Evolutionary conservation across 2,888 invertebrate genomes (phyloP), one percentile per base, ranked within the genome.

Genomic region (Nomada fabriciana): DNA sequence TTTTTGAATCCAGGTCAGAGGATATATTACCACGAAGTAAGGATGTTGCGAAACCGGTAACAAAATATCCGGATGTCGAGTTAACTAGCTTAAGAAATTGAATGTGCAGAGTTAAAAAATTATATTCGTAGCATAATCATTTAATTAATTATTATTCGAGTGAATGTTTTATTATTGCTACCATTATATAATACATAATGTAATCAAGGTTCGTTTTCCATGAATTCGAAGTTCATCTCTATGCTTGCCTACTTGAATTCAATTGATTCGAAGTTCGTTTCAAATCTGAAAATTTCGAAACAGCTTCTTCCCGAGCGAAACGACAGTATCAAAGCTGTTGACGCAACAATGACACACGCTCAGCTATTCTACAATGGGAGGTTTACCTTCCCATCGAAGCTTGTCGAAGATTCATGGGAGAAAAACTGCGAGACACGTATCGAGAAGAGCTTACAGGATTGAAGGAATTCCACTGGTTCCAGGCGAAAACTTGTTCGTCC

Each of bases 301-400:
- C 47, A 55, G 36, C 29, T 2, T 29, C 20, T 25, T 18, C 47
- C 20, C 47, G 20, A 67, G 5, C 23, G 42, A 70, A 52, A 64
- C 64, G 76, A 67, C 42, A 55, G 72, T 61, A 78, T 84, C 73
- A 72, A 70, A 65, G 60, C 75, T 65, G 76, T 79, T 79, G 79
- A 72, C 55, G 55, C 72, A 72, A 87, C 88, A 85, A 87, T 77
- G 67, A 68, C 53, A 64, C 74, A 76, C 64, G 63, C 55, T 72
- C 42, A 64, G 55, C 10, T 29, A 25, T 52, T 18, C 68, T 47
- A 74, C 79, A 80, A 75, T 77, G 65, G 53, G 47, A 80, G 25
- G 80, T 88, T 88, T 86, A 82, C 89, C 70, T 84, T 80, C 61
- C 69, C 76, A 79, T 88, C 75, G 78, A 85, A 77, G 52, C 76